Evolutionary conservation across 2,113 vertebrate species (phyloP), one percentile per base, ranked within the genome.

Genomic region (Butastur rufipennis): DNA sequence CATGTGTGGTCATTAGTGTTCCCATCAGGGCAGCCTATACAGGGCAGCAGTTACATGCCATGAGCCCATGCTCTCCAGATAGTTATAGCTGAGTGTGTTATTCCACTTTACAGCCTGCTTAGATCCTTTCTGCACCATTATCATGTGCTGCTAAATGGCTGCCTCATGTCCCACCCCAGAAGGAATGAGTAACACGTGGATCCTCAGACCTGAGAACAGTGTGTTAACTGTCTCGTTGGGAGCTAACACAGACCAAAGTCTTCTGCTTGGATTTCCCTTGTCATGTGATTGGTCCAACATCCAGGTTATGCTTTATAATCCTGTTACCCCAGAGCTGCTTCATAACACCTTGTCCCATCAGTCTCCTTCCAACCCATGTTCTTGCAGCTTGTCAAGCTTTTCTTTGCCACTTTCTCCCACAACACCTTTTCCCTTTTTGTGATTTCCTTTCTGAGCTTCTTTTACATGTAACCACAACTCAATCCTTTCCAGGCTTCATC

Each of bases 1-100:
- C 21, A 2, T 4, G 55, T 47, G 86, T 61, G 47, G 21, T 58
- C 36, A 16, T 13, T 38, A 36, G 25, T 2, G 55, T 25, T 73
- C 43, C 70, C 62, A 7, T 9, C 34, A n/a, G 40, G 42, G 47
- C 38, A 58, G 52, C 32, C n/a, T 34, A 7, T 9, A 1, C 40
- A 17, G 45, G 22, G 72, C 40, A 87, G 79, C 36, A 55, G 66
- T 20, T 21, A 12, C 0, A 0, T 42, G 67, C 78, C 50, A 17
- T 0, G 1, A 55, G 43, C 36, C 58, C 63, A 1, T 1, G 7
- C 22, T 80, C 26, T 68, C 48, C 26, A 18, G 17, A 6, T 1
- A 11, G 19, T 23, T 56, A 3, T 0, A 72, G 40, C 36, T 29
- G 40, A 63, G n/a, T 16, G 5, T 9, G 3, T 31, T 13, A 16